Base-by-base conservation (phyloP, 1,140 invertebrate genomes). In the Rhyacophila brunnea region DNA sequence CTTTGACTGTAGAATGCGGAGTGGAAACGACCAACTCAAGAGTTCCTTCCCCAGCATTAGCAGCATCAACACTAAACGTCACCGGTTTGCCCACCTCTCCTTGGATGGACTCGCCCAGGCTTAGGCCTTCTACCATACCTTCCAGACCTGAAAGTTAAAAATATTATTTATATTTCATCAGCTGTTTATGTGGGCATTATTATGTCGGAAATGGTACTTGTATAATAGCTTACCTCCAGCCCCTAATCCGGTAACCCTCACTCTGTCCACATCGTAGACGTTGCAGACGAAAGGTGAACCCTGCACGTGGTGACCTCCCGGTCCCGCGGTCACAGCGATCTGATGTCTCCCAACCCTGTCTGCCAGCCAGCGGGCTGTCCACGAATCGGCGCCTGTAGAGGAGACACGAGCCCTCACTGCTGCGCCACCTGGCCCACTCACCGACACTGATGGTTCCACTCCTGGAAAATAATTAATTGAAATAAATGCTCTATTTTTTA, bases 211-310 rank as follows among this genome's bases (percentile, higher is more conserved):
- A n/a, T n/a, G n/a, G n/a, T n/a, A n/a, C n/a, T n/a, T n/a, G n/a
- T n/a, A n/a, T n/a, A n/a, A n/a, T n/a, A n/a, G n/a, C 6, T 49
- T 56, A 64, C 62, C 59, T 61, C 63, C 63, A 47, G 75, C 80
- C 13, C 81, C 86, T 47, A 89, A 73, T 7, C 91, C 90, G 14
- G 88, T 86, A 6, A 95, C 90, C 65, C 85, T 82, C 1, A 96
- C 92, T 68, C 91, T 88, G 5, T 85, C 87, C 0, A 95, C 92
- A 72, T 95, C 93, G 62, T 95, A 96, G 32, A 94, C 91, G 70
- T 96, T 96, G 73, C 92, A 96, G 23, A 87, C 88, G 72, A 95
- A 95, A 0, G 93, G 93, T n/a, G 92, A 95, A 0, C 92, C 92
- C 60, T 88, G 87, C 0, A 96, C 88, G 42, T 89, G 87, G 65